Base-by-base conservation (phyloP, 2,888 invertebrate genomes). In the Gryllus longicercus region DNA sequence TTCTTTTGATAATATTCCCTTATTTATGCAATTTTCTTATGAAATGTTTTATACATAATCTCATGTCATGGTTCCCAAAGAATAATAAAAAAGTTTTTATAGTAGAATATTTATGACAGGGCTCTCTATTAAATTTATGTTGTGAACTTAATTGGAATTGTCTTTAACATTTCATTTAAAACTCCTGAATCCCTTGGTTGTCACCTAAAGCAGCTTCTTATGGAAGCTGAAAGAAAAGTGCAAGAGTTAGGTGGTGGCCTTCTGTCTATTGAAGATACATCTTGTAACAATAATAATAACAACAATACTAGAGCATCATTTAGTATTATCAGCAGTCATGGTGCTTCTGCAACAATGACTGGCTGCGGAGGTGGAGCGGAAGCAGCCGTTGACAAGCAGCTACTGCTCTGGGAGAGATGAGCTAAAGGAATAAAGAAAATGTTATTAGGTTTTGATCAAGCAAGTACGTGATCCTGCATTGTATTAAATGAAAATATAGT, bases 341-440 rank as follows among this genome's bases (percentile, higher is more conserved):
- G 87, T 21, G 50, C 80, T 23, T 85, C 87, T 1, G 84, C 87
- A 18, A 86, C 87, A 86, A 87, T 92, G 8, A 92, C 91, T 75
- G 93, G 94, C 74, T 94, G 94, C 86, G 92, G 93, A 0, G 93
- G 92, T 77, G 90, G 91, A 38, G 88, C 91, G 21, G 90, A 90
- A 63, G 92, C 90, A 18, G 93, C 94, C 85, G 92, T 92, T 83
- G 95, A 95, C 86, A 95, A 95, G 85, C 95, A 95, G 87, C 92
- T 94, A 79, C 93, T 94, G 82, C 92, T 95, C 79, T 97, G 97
- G 96, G 96, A 97, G 84, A 90, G 96, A 82, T 91, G 95, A 84
- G 91, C 93, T 78, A 90, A 94, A 85, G 92, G 94, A 0, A 89
- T 96, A 75, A 93, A 93, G 88, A 93, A 89, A 87, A 93, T 98